These are phyloP conservation scores for Hyperoplus lanceolatus DNA, from an alignment of 2,797 vertebrate species.

Conservation along the genomic window DNA sequence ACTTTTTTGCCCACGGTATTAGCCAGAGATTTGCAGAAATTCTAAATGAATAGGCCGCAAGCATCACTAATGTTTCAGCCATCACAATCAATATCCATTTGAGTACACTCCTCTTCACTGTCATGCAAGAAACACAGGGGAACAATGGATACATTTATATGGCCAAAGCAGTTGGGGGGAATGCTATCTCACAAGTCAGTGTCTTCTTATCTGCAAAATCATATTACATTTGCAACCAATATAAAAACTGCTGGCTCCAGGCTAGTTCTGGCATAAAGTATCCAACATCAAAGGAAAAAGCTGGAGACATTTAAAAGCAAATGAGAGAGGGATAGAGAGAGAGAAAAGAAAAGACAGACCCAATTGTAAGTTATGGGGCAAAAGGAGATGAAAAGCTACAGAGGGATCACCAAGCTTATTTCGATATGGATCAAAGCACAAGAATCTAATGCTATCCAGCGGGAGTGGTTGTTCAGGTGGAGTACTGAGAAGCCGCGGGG, in stretches of 20 bases:
- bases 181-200: slow-evolving; percentile 44
- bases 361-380: slow-evolving; percentile 40
- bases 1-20: slow-evolving; percentile 38
- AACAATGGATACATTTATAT: slow-evolving; percentile 45
- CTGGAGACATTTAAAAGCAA: slow-evolving; percentile 44
- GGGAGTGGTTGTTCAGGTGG: slow-evolving; percentile 67
- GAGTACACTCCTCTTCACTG: slow-evolving; percentile 30
- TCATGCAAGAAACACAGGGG: slow-evolving; percentile 7
- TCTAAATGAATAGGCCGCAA: slow-evolving; percentile 39
- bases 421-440: slow-evolving; percentile 68
- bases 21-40: slow-evolving; percentile 39
- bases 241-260: slow-evolving; percentile 58
- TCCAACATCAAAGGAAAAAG: slow-evolving; percentile 55
- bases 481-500: slow-evolving; percentile 65
- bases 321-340: slow-evolving; percentile 1
- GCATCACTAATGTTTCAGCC: slow-evolving; percentile 39
- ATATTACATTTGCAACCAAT: slow-evolving; percentile 42
- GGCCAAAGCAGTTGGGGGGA: slow-evolving; percentile 42
- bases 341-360: slow-evolving; percentile 5
- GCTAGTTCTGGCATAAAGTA: slow-evolving; percentile 41
- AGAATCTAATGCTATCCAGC: slow-evolving; percentile 65
- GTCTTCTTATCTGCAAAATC: slow-evolving; percentile 58
- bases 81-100: slow-evolving; percentile 47
- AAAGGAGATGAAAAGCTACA: slow-evolving; percentile 48
- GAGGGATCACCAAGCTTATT: slow-evolving; percentile 46